Evolutionary conservation across 2,113 vertebrate species (phyloP).

Genomic region (Agelaius phoeniceus): DNA sequence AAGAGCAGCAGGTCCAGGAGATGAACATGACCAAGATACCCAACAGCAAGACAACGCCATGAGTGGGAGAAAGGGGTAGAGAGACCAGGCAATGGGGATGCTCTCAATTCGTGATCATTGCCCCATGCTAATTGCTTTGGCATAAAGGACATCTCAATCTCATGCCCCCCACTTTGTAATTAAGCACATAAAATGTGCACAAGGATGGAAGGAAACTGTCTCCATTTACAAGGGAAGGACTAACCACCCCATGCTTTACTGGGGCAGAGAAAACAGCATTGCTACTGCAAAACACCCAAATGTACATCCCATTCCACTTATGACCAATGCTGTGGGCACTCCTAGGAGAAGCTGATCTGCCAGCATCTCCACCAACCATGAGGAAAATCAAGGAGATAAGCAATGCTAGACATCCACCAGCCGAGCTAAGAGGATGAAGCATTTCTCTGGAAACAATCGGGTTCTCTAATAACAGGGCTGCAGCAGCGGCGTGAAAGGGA

Average conservation of each 20-base stretch:
- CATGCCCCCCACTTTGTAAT: background rate
- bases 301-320: background rate
- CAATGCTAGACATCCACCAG: background rate
- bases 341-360: background rate
- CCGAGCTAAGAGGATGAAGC: background rate
- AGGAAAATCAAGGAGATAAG: background rate
- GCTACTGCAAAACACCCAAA: background rate
- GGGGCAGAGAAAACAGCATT: background rate
- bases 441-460: conserved; percentile 48
- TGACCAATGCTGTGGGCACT: background rate
- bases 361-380: background rate
- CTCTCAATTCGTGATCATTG: background rate
- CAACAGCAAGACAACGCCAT: background rate
- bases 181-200: background rate
- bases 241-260: background rate
- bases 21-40: background rate
- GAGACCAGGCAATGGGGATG: background rate
- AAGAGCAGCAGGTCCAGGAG: background rate
- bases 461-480: conserved; percentile 62
- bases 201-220: background rate
- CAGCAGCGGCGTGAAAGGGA: background rate
- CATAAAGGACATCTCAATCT: background rate
- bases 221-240: background rate
- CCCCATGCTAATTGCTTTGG: background rate
- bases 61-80: background rate